Percentiles rank a stretch among this genome's conserved stretches.
Conservation (phyloP, 2,113 vertebrate species). For the Elephantulus edwardii region DNA sequence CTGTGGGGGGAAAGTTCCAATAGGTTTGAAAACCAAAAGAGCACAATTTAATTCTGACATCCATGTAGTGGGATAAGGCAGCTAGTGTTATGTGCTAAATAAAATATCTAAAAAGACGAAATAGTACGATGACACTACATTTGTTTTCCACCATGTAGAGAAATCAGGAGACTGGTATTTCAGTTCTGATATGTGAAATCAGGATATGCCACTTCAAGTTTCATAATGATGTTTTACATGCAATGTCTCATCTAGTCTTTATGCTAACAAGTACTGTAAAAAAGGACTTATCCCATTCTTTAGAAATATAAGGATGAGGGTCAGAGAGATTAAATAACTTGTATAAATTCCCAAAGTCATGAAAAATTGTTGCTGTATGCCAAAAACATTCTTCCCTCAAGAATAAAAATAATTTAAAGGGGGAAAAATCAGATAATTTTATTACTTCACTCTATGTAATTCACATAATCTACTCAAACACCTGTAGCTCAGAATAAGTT, state of each 20-base stretch:
- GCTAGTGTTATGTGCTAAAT: background rate
- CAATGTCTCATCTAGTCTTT: background rate
- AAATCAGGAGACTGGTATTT: background rate
- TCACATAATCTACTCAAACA: background rate
- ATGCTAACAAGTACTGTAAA: background rate
- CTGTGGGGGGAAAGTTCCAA: no score
- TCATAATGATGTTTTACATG: background rate
- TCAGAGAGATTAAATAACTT: background rate
- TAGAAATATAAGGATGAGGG: background rate
- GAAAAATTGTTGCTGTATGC: background rate
- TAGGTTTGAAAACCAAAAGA: no score
- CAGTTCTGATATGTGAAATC: no score
- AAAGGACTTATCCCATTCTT: background rate
- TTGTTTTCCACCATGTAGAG: background rate
- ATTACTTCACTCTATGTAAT: background rate
- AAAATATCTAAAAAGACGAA: background rate
- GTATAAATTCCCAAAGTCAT: background rate
- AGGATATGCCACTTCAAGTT: background rate
- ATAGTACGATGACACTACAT: background rate
- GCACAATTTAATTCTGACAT: no score
- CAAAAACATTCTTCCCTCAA: background rate
- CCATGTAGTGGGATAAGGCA: no score
- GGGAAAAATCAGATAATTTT: background rate
- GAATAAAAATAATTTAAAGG: background rate
- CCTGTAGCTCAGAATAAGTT: background rate